Evolutionary conservation across 2,113 vertebrate species (phyloP).

Genomic region (Sander vitreus): DNA sequence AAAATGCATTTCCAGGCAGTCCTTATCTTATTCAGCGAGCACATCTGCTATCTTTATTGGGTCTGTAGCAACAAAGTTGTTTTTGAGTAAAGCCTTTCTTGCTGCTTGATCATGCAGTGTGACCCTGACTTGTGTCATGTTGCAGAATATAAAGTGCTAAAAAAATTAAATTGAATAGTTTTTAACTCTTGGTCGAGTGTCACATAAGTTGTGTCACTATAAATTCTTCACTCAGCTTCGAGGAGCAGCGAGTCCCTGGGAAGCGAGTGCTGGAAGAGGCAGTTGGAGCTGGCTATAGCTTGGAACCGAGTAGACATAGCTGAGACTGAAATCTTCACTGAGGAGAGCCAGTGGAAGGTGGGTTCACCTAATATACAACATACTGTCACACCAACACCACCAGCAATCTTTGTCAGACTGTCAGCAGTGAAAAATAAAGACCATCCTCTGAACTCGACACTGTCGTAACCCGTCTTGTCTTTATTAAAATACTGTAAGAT

Average conservation of each 20-base stretch:
- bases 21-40: neutral
- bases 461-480: neutral
- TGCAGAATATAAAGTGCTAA: too few species aligned
- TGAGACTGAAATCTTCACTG: slow-evolving; percentile 92
- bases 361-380: neutral
- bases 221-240: slow-evolving; percentile 85
- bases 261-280: slow-evolving; percentile 88
- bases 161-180: too few species aligned
- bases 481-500: neutral
- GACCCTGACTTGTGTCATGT: neutral
- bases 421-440: neutral
- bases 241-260: slow-evolving; percentile 83
- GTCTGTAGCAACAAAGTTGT: neutral
- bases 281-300: slow-evolving; percentile 94
- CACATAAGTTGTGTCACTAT: neutral
- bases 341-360: slow-evolving; percentile 94
- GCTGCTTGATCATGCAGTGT: neutral
- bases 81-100: neutral
- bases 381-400: neutral
- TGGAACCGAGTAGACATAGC: slow-evolving; percentile 98
- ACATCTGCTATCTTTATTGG: neutral
- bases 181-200: neutral
- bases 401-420: too few species aligned
- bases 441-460: neutral
- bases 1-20: slow-evolving; percentile 14